These are phyloP conservation scores for Callopanchax toddi DNA, from an alignment of 2,113 vertebrate genomes.

Conservation along the genomic window DNA sequence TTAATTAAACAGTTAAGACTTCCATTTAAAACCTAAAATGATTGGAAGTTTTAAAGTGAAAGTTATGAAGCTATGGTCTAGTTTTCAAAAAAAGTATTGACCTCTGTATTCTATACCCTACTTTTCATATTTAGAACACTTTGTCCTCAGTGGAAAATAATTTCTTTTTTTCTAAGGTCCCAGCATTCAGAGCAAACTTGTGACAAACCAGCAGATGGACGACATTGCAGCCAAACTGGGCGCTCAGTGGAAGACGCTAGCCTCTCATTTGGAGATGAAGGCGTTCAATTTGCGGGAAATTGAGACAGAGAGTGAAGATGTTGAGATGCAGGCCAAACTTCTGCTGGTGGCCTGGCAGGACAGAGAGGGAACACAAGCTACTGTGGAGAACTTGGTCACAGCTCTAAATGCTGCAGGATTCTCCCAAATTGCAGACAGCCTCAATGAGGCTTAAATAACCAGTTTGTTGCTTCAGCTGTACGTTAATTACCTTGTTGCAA, in stretches of 20 bases:
- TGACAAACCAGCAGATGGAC: slow-evolving; percentile 92
- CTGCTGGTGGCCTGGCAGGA: slow-evolving; percentile 97
- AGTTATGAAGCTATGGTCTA: no score
- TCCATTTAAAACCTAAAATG: no score
- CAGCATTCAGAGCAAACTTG: slow-evolving; percentile 88
- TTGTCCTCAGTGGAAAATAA: background rate
- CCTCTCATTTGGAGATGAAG: slow-evolving; percentile 91
- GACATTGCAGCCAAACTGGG: slow-evolving; percentile 88
- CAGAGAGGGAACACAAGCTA: slow-evolving; percentile 89
- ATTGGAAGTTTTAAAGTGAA: no score
- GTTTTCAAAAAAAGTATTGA: background rate
- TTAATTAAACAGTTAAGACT: no score
- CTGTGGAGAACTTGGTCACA: slow-evolving; percentile 82
- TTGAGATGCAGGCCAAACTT: slow-evolving; percentile 93
- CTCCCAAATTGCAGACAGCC: slow-evolving; percentile 83
- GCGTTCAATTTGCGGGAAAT: slow-evolving; percentile 91
- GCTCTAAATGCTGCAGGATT: slow-evolving; percentile 87
- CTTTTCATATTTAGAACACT: background rate
- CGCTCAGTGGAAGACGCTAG: slow-evolving; percentile 88
- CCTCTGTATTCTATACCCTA: background rate
- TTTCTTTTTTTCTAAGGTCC: slow-evolving; percentile 81
- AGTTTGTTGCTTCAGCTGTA: background rate
- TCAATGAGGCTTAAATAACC: slow-evolving; percentile 73
- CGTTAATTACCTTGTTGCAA: background rate
- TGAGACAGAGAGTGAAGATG: slow-evolving; percentile 90